phyloP scores from a whole-genome alignment of 2,888 invertebrate genomes.

The Neoaliturus tenellus region DNA sequence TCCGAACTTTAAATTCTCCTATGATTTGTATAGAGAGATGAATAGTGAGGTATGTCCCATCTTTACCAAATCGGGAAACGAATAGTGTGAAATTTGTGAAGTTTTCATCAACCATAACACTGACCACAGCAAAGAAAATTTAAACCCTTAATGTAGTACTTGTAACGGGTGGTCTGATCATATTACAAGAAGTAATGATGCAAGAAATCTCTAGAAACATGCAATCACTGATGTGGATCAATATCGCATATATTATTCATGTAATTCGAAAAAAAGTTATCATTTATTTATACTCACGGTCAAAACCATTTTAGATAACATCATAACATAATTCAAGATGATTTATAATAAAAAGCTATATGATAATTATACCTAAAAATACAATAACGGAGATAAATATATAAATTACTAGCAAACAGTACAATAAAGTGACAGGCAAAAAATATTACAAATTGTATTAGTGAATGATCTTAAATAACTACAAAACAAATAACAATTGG shows the following conservation, averaged over 20 bases:
- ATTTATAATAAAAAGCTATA: no score
- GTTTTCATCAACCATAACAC: conserved; percentile 17
- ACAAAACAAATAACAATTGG: no score
- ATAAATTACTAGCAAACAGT: no score
- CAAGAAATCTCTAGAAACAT: conserved; percentile 30
- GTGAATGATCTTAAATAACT: no score
- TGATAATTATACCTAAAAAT: no score
- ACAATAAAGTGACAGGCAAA: no score
- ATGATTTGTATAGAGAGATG: conserved; percentile 56
- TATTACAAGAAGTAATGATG: conserved; percentile 12
- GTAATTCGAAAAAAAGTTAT: conserved; percentile 57
- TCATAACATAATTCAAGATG: no score
- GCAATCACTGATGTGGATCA: neutral
- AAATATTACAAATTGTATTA: no score
- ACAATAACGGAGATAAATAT: no score
- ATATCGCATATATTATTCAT: conserved; percentile 44
- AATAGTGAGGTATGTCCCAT: conserved; percentile 60
- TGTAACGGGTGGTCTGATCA: no score
- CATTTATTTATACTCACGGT: no score
- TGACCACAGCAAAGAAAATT: conserved; percentile 23
- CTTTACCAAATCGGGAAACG: conserved; percentile 63
- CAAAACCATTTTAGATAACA: no score
- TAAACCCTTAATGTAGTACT: conserved; percentile 11
- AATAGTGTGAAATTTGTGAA: conserved; percentile 62
- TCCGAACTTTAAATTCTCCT: conserved; percentile 59